phyloP scores from a whole-genome alignment of 2,797 vertebrate genomes.

The Antrozous pallidus region DNA sequence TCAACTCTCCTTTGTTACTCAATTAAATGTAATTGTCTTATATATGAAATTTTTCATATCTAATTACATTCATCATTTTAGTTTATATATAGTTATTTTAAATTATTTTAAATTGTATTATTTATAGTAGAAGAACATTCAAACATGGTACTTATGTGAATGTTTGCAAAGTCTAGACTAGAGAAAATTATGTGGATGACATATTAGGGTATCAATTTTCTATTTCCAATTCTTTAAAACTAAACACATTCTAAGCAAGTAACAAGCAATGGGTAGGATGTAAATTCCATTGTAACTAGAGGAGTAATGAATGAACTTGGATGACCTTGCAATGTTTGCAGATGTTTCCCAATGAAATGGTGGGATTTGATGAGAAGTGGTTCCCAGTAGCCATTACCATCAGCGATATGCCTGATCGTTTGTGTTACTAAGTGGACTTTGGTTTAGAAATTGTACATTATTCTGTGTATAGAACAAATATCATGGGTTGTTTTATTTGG shows the following conservation, averaged over 20 bases:
- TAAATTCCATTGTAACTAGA: not conserved
- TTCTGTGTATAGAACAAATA: not conserved
- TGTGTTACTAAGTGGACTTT: not conserved
- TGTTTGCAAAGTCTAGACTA: not conserved
- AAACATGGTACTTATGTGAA: not conserved
- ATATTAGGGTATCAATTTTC: not conserved
- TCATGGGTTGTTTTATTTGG: not conserved
- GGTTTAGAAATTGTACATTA: not conserved
- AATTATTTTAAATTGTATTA: not conserved
- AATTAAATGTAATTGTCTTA: not conserved
- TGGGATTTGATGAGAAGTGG: not conserved
- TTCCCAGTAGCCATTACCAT: not conserved
- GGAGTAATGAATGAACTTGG: not conserved
- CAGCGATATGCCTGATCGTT: not conserved
- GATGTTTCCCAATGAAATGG: not conserved
- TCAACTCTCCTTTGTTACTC: not conserved
- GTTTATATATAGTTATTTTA: not conserved
- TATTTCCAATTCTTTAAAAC: not conserved
- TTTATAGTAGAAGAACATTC: not conserved
- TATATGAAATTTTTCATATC: not conserved
- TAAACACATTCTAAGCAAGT: not conserved
- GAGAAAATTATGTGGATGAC: not conserved
- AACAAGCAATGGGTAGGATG: not conserved
- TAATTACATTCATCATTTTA: not conserved
- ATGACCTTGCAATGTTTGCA: not conserved